Percentiles rank a stretch among this genome's conserved stretches.
phyloP scores from a whole-genome alignment of 2,888 invertebrate species.

The Anthrax anthrax region DNA sequence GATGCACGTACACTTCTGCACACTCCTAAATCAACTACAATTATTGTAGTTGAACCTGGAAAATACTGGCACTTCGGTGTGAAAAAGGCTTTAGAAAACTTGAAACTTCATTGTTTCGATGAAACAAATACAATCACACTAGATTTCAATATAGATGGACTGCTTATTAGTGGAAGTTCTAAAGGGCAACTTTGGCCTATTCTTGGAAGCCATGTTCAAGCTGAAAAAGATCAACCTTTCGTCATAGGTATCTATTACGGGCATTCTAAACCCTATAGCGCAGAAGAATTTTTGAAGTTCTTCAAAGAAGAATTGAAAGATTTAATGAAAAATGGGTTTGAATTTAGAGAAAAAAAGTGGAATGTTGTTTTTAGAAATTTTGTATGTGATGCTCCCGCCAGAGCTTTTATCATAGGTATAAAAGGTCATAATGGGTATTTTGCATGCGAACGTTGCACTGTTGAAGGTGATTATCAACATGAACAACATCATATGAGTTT shows the following conservation, averaged over 20 bases:
- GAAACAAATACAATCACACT: not conserved
- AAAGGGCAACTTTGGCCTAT: constrained; percentile 6
- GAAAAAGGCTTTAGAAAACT: not conserved
- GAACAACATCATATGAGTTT: not conserved
- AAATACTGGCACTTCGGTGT: constrained; percentile 3
- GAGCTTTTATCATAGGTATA: constrained; percentile 1
- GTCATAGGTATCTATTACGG: constrained; percentile 4
- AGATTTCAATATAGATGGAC: constrained; percentile 4
- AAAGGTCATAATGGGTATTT: constrained; percentile 3
- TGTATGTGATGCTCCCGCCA: constrained; percentile 2
- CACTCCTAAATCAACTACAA: not conserved
- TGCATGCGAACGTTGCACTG: constrained; percentile 3
- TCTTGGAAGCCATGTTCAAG: not conserved
- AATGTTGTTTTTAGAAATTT: constrained; percentile 1
- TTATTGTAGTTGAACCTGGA: not conserved
- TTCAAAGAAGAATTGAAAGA: constrained; percentile 1
- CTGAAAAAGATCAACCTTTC: not conserved
- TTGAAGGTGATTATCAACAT: constrained; percentile 2
- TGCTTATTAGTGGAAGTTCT: constrained; percentile 2
- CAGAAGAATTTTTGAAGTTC: not conserved
- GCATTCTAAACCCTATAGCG: not conserved
- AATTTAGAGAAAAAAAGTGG: not conserved
- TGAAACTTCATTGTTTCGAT: not conserved
- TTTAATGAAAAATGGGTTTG: not conserved
- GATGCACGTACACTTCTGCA: constrained; percentile 2